phyloP scores from a whole-genome alignment of 2,888 invertebrate genomes.

The Rhogogaster chlorosoma region DNA sequence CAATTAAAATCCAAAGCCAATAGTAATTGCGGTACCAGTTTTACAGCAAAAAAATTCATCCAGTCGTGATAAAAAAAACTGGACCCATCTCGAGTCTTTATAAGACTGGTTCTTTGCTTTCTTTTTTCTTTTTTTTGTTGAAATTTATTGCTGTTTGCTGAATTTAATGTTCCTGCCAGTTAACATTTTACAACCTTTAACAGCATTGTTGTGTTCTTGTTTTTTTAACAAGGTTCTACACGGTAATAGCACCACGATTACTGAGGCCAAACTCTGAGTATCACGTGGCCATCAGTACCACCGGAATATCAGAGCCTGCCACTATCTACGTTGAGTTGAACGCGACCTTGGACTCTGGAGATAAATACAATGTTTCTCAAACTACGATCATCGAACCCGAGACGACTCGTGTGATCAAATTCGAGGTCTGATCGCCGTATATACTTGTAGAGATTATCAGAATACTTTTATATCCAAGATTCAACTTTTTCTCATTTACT shows the following conservation, averaged over 20 bases:
- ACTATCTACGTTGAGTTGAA: slow-evolving; percentile 86
- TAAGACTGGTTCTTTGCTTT: background rate
- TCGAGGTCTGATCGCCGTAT: slow-evolving; percentile 81
- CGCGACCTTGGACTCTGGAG: slow-evolving; percentile 85
- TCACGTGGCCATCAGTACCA: slow-evolving; percentile 87
- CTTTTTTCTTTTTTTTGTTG: too few relatives aligned
- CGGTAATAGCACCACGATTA: slow-evolving; percentile 89
- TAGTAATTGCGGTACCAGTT: background rate
- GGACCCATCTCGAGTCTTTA: background rate
- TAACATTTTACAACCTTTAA: background rate
- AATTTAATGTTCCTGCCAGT: background rate
- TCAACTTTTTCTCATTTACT: background rate
- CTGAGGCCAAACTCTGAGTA: slow-evolving; percentile 92
- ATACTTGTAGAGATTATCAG: background rate
- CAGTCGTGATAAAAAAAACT: background rate
- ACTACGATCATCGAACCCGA: slow-evolving; percentile 86
- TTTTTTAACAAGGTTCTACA: slow-evolving; percentile 81
- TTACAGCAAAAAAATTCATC: background rate
- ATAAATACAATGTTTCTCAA: slow-evolving; percentile 85
- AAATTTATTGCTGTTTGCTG: too few relatives aligned
- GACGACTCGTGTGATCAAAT: slow-evolving; percentile 84
- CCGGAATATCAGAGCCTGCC: slow-evolving; percentile 81
- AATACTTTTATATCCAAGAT: background rate
- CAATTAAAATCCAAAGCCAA: background rate
- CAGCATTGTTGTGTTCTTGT: background rate